phyloP scores from a whole-genome alignment of 2,113 vertebrate genomes.

The Gambusia holbrooki region DNA sequence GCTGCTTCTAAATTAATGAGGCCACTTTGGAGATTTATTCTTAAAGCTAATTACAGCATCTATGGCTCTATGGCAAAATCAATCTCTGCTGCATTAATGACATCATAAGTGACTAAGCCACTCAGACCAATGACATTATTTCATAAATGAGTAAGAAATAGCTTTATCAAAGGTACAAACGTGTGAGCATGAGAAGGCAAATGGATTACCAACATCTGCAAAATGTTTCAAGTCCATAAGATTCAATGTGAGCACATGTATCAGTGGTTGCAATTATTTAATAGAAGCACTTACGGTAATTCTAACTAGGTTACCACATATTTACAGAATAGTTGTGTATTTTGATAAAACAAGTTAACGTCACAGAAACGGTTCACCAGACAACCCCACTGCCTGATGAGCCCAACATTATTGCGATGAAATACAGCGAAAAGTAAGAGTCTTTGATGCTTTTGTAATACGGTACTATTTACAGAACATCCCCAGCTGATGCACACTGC shows the following conservation, averaged over 20 bases:
- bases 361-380: too few species aligned
- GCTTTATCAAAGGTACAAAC: constrained; percentile 24
- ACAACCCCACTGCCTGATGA: too few species aligned
- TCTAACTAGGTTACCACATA: too few species aligned
- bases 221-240: neutral
- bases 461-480: too few species aligned
- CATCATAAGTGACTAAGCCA: constrained; percentile 72
- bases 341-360: too few species aligned
- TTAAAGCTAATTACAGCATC: constrained; percentile 60
- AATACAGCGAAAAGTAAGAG: too few species aligned
- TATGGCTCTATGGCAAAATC: constrained; percentile 60
- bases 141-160: constrained; percentile 33
- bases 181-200: constrained; percentile 13
- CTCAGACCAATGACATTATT: constrained; percentile 45
- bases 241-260: neutral
- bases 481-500: too few species aligned
- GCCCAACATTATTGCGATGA: too few species aligned
- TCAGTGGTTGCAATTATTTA: neutral
- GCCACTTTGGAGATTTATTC: constrained; percentile 72
- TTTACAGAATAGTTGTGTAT: too few species aligned
- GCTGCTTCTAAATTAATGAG: constrained; percentile 65
- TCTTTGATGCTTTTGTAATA: too few species aligned
- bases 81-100: constrained; percentile 66
- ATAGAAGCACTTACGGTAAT: too few species aligned
- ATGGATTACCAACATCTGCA: constrained; percentile 9